Evolutionary conservation across 2,113 vertebrate genomes (phyloP), one percentile per base, ranked within the genome.

Genomic region (Onychostoma macrolepis): DNA sequence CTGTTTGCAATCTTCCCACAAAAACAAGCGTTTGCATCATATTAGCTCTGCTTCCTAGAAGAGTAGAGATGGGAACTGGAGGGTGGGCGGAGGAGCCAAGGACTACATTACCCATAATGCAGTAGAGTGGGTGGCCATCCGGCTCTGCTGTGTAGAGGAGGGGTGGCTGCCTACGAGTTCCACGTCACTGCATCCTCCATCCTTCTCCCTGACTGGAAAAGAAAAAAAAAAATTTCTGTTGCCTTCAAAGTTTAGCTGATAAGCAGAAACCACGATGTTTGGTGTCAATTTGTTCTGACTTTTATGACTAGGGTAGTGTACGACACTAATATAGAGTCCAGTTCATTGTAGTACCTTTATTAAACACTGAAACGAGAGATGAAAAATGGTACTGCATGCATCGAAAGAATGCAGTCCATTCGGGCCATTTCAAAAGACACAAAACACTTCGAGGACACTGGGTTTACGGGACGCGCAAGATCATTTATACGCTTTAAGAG

Each of bases 11-110:
- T 93, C 92, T 91, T 91, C 91, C 92, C 94, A 82, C 86, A 89
- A 86, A 92, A 90, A 88, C 86, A 90, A 91, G 89, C 91, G 92
- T 92, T 92, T 48, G 84, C 91, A 85, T 89, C 94, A 92, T 93
- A 94, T 95, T 94, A 91, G 93, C 93, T 95, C 93, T 94, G 94
- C 95, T 95, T 94, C 94, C 94, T 94, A 94, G 93, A 95, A 90
- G 90, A 94, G 90, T 94, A 93, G 90, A 88, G 86, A 76, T 87
- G 65, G 88, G 63, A 43, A 93, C 86, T 87, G 56, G 87, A 84
- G 67, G 82, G 67, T 74, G 67, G 82, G 67, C 61, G 63, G 80
- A 92, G 83, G 91, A 92, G 92, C 93, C 92, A 91, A 43, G 85
- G 88, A 87, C 80, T 82, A 86, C 69, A 13, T 93, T 90, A 93